Conservation (phyloP, 1,140 invertebrate genomes). For the Glossosoma conforme region DNA sequence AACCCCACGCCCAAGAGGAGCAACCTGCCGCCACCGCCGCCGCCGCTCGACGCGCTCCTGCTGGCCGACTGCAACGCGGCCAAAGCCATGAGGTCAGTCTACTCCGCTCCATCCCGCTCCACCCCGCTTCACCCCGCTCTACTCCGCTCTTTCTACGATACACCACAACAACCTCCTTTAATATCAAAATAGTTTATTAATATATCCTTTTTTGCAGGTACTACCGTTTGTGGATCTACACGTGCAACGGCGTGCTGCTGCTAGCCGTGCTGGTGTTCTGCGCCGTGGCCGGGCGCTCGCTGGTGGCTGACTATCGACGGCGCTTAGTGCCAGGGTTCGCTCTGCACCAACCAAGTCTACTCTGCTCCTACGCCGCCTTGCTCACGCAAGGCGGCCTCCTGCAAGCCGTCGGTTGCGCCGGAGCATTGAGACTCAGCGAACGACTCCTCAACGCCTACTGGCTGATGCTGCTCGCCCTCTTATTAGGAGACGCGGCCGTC, state of each 20-base stretch:
- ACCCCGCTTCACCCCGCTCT: too few species aligned
- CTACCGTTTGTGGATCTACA: constrained; percentile 90
- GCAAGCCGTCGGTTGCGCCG: constrained; percentile 73
- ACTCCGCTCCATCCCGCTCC: not conserved
- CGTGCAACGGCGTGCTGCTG: constrained; percentile 81
- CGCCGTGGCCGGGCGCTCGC: constrained; percentile 66
- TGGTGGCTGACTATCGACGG: constrained; percentile 64
- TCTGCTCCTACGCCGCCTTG: constrained; percentile 79
- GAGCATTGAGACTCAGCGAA: constrained; percentile 73
- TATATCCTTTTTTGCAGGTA: constrained; percentile 52
- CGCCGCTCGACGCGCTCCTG: constrained; percentile 24
- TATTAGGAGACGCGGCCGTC: constrained; percentile 77
- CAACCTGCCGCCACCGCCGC: constrained; percentile 36
- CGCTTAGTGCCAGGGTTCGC: constrained; percentile 66
- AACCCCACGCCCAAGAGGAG: constrained; percentile 11
- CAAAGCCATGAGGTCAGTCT: constrained; percentile 30
- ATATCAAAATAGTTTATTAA: too few species aligned
- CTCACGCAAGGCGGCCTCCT: constrained; percentile 65
- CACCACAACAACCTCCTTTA: too few species aligned
- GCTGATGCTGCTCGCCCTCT: constrained; percentile 71
- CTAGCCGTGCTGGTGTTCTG: constrained; percentile 76
- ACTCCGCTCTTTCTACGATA: too few species aligned
- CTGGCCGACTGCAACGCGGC: constrained; percentile 31
- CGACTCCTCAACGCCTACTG: constrained; percentile 78
- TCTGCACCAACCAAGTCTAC: constrained; percentile 70